Evolutionary conservation across 2,888 invertebrate species (phyloP).

Genomic region (Lordiphosa fenestrarum): DNA sequence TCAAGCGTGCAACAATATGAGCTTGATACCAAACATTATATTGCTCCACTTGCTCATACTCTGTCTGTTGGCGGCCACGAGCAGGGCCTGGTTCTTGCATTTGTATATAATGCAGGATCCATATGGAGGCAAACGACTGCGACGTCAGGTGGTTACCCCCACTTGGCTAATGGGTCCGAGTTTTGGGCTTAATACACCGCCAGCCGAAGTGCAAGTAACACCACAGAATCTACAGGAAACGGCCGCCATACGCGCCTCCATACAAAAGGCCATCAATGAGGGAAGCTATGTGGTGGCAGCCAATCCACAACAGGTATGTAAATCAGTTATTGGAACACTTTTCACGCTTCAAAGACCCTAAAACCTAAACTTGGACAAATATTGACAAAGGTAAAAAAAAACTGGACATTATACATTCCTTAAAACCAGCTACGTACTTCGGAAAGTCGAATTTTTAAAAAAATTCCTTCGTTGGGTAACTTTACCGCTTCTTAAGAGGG

Average conservation of each 20-base stretch:
- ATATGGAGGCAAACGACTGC: background rate
- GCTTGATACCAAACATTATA: no score
- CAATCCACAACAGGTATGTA: constrained; percentile 47
- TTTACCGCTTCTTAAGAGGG: no score
- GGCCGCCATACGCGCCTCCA: constrained; percentile 53
- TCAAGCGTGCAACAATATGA: no score
- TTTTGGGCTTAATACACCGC: constrained; percentile 1
- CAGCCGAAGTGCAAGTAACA: constrained; percentile 51
- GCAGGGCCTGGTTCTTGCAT: constrained; percentile 10
- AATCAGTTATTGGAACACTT: no score
- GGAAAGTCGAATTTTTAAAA: no score
- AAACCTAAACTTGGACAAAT: no score
- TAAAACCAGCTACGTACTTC: no score
- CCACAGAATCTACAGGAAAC: constrained; percentile 56
- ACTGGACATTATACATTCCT: no score
- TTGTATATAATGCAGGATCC: background rate
- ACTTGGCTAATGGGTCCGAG: constrained; percentile 52
- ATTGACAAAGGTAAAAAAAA: no score
- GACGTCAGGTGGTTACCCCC: constrained; percentile 66
- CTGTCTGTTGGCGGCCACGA: background rate
- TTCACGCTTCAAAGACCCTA: no score
- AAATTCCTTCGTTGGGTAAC: no score
- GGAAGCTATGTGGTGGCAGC: constrained; percentile 58
- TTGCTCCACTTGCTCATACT: no score
- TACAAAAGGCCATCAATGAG: constrained; percentile 64